A percentile compares a stretch with the other conserved stretches of the same genome.
phyloP scores from a whole-genome alignment of 2,113 vertebrate species.

The Phalacrocorax pelagicus region DNA sequence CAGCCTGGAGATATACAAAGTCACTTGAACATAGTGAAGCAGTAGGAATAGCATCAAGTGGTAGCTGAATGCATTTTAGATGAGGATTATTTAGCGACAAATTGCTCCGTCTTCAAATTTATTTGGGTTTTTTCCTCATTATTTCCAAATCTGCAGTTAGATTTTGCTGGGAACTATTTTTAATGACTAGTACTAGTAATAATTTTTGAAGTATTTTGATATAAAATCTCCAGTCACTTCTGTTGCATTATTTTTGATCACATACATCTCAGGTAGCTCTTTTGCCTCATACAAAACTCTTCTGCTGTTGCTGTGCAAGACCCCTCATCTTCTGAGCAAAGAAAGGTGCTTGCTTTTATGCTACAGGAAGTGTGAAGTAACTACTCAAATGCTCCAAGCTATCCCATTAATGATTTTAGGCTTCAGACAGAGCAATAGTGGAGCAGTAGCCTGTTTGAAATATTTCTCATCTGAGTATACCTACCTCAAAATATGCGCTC shows the following conservation, averaged over 20 bases:
- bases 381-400: neutral
- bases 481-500: neutral
- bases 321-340: neutral
- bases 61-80: neutral
- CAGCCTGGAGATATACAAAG: neutral
- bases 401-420: neutral
- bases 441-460: neutral
- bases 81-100: neutral
- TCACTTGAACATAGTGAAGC: neutral
- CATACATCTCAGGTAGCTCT: neutral
- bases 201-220: neutral
- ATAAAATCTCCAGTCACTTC: neutral
- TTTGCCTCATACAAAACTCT: neutral
- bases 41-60: neutral
- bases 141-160: neutral
- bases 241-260: neutral
- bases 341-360: neutral
- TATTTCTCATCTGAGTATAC: neutral
- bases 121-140: neutral
- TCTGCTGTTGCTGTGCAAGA: neutral
- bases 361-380: neutral
- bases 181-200: neutral
- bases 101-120: neutral
- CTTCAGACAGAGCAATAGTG: neutral
- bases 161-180: neutral